Evolutionary conservation across 2,888 invertebrate genomes (phyloP).

Genomic region (Chydorus sphaericus): DNA sequence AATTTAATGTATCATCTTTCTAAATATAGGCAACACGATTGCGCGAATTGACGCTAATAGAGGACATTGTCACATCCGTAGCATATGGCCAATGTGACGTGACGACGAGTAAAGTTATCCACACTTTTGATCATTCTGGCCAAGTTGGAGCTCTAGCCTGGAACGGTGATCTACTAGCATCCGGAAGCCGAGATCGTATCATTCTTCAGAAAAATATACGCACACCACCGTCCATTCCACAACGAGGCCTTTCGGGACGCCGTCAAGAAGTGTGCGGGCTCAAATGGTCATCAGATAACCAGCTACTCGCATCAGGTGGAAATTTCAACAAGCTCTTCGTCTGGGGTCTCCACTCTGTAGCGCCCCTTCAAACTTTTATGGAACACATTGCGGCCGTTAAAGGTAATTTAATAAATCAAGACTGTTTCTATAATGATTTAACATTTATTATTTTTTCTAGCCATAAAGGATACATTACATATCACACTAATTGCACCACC

Average conservation of each 20-base stretch:
- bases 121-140: constrained; percentile 78
- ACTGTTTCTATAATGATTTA: too few relatives aligned
- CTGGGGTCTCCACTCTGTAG: constrained; percentile 72
- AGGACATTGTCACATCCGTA: constrained; percentile 92
- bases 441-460: too few relatives aligned
- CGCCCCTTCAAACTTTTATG: constrained; percentile 87
- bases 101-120: constrained; percentile 78
- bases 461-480: too few relatives aligned
- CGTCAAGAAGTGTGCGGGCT: constrained; percentile 92
- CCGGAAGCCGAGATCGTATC: constrained; percentile 84
- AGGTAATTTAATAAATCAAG: constrained; percentile 23
- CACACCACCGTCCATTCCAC: constrained; percentile 56
- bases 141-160: constrained; percentile 87
- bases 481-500: too few relatives aligned
- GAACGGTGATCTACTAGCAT: constrained; percentile 93
- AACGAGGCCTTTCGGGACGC: constrained; percentile 75
- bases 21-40: constrained; percentile 56
- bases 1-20: constrained; percentile 17
- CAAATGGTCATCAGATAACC: constrained; percentile 97
- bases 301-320: constrained; percentile 92
- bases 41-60: constrained; percentile 85
- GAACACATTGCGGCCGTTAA: constrained; percentile 96
- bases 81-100: constrained; percentile 99
- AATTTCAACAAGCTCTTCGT: constrained; percentile 93
- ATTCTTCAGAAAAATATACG: constrained; percentile 90